Base-by-base conservation (phyloP, 2,113 vertebrate species). In the Xiphophorus couchianus region DNA sequence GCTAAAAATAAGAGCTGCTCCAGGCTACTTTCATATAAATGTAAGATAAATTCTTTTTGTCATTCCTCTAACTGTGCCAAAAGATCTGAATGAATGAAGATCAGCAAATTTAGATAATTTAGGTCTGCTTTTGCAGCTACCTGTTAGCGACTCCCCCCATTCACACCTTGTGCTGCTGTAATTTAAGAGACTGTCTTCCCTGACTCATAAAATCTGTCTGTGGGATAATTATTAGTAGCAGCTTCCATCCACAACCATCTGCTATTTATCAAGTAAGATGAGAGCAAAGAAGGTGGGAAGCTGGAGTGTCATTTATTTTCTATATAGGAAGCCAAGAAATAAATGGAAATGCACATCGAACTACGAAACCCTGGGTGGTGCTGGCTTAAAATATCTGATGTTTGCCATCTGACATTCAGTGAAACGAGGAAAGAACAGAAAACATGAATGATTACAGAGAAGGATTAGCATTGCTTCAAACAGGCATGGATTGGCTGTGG, bases 401-500 rank as follows among this genome's bases (percentile, higher is more conserved):
- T 15, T 68, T 19, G 17, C 44, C 44, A 48, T 28, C 12, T 37
- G 11, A 29, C 30, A 28, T 30, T 48, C 5, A 44, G 27, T 6
- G 17, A 44, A 3, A 30, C n/a, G 17, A 17, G 3, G 15, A 11
- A 22, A 29, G 42, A 17, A 19, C 12, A 2, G 25, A 44, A n/a
- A 44, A 19, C 25, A 67, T 44, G 22, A 15, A 12, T 61, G 44
- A 19, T 19, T 17, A 5, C 17, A 48, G 44, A 19, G 17, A 48
- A 48, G 44, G 44, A 19, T 15, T 1, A 48, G 44, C 15, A 19
- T 5, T 48, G 44, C 54, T 58, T 29, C 67, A 29, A 11, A 10
- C 44, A 75, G 71, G 14, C 67, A 64, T 33, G 67, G 27, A 61
- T 61, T 67, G 60, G 33, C 8, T n/a, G 7, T 3, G 70, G 60